Evolutionary conservation across 2,888 invertebrate species (phyloP), one percentile per base, ranked within the genome.

Genomic region (Thymelicus lineola): DNA sequence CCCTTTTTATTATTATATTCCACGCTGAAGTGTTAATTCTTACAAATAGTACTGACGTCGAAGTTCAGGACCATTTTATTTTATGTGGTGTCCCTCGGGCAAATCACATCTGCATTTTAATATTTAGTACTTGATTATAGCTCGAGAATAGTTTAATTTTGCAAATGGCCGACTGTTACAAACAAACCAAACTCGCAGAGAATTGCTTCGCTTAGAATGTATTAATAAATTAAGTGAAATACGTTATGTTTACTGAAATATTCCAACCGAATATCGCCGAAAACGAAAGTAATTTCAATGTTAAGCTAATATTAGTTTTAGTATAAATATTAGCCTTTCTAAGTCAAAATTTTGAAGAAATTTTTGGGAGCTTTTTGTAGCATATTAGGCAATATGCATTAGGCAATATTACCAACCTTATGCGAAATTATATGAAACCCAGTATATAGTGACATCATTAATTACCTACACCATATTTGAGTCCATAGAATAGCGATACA

Each of bases 61-160:
- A 35, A 57, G 45, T 57, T 66, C 58, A 17, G 17, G 46, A 58
- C 17, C 36, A 38, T 66, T 66, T 59, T 35, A 59, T 59, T 35
- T 48, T 38, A 53, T 36, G 15, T 15, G n/a, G 6, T 36, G n/a
- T 59, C 59, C 46, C 66, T 59, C 38, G 38, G 38, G 66, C 12
- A 59, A 66, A 59, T 48, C 66, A 59, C 66, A 59, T 66, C 66
- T 59, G n/a, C 59, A 66, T 59, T 59, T 66, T 66, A 55, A 36
- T 58, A 36, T 58, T 46, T 53, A 63, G 59, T 45, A 38, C 46
- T 66, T 59, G 58, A 66, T 66, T 66, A 66, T 58, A 59, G 36
- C 66, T 58, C 0, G n/a, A 45, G 45, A 15, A 65, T 55, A 64
- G 45, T 65, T 65, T 58, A 46, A 65, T 65, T 65, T 65, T 57